Evolutionary conservation across 2,797 vertebrate species (phyloP).

Genomic region (Poecilia gillii): DNA sequence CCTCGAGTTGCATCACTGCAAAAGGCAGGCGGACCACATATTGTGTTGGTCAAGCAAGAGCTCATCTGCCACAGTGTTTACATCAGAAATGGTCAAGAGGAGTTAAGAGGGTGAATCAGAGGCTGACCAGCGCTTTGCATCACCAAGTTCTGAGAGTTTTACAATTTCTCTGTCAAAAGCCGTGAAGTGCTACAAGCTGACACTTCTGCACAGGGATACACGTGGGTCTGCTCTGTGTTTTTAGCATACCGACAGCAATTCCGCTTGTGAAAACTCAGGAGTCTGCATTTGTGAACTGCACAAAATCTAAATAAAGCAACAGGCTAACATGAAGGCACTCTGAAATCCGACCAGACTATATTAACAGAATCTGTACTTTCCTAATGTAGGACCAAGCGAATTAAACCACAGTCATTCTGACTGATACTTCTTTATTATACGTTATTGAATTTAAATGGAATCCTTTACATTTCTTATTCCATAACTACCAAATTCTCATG

Average conservation of each 20-base stretch:
- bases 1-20: conserved; percentile 41
- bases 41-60: conserved; percentile 47
- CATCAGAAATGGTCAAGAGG: conserved; percentile 47
- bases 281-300: conserved; percentile 5
- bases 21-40: conserved; percentile 24
- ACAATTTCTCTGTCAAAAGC: conserved; percentile 68
- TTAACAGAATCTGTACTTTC: not conserved
- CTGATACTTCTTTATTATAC: not conserved
- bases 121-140: conserved; percentile 57
- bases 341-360: not conserved
- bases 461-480: not conserved
- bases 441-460: not conserved
- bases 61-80: conserved; percentile 40
- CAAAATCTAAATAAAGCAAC: not conserved
- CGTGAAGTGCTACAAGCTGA: conserved; percentile 57
- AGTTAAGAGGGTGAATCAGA: conserved; percentile 54
- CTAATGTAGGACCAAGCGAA: not conserved
- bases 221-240: conserved; percentile 19
- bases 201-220: conserved; percentile 30
- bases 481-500: not conserved
- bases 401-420: not conserved
- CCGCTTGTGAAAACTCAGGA: not conserved
- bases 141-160: conserved; percentile 50
- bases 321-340: not conserved
- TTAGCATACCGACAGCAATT: conserved; percentile 23